A percentile compares a stretch with the other conserved stretches of the same genome.
These are phyloP conservation scores for Nycteola revayana DNA, from an alignment of 2,888 invertebrate species.

Conservation along the genomic window DNA sequence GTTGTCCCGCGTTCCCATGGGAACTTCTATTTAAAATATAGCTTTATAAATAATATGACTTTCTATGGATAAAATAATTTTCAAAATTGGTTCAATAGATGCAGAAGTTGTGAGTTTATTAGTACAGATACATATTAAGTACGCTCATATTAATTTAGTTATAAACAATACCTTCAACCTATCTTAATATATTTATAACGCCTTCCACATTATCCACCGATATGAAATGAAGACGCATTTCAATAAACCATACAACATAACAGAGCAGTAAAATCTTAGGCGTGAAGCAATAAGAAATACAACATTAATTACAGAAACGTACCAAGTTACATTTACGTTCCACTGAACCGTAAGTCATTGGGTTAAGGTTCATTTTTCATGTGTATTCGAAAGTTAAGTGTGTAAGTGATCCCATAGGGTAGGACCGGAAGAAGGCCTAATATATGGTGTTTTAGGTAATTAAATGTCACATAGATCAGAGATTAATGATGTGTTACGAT, in stretches of 20 bases:
- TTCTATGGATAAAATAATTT: no score
- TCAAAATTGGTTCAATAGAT: no score
- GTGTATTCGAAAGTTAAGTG: conserved; percentile 18
- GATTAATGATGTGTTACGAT: conserved; percentile 80
- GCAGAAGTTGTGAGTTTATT: no score
- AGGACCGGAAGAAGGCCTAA: conserved; percentile 74
- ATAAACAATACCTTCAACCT: no score
- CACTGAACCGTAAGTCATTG: conserved; percentile 22
- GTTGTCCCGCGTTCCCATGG: no score
- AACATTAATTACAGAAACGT: conserved; percentile 66
- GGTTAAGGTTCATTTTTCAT: conserved; percentile 27
- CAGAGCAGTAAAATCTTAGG: conserved; percentile 75
- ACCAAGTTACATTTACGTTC: conserved; percentile 15
- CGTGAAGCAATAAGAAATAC: conserved; percentile 79
- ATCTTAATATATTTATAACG: no score
- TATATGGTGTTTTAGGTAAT: conserved; percentile 82
- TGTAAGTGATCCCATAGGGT: conserved; percentile 48
- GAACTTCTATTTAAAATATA: no score
- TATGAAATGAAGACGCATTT: conserved; percentile 13
- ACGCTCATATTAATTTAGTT: no score
- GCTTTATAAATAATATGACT: no score
- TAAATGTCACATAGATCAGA: conserved; percentile 81
- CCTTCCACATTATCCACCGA: no score
- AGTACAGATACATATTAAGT: no score
- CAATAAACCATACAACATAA: conserved; percentile 38